Evolutionary conservation across 1,140 invertebrate species (phyloP), one percentile per base, ranked within the genome.

Genomic region (Zaprionus camerounensis): DNA sequence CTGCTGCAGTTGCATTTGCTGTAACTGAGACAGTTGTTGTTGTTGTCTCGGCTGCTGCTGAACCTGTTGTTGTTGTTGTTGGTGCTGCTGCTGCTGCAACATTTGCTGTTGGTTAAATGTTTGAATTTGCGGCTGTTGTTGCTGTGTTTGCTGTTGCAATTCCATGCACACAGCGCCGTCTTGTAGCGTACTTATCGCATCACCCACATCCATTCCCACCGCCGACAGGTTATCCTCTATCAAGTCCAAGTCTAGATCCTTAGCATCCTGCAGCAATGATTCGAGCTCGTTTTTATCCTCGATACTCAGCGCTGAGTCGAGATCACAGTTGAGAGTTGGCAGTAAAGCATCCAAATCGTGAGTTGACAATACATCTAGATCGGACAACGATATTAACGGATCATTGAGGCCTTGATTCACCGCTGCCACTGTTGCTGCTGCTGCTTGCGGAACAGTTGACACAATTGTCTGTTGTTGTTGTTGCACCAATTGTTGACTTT

Each of bases 281-380:
- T 93, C 92, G 44, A 93, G 80, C 59, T 92, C 91, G 58, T 92
- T 91, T 79, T 93, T 94, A 70, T 93, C 81, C 73, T 94, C 94
- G 15, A 95, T 91, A 80, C 94, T 94, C 12, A 94, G 93, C 24
- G 92, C 81, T 55, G 90, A 92, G 71, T 93, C 93, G 34, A 94
- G 92, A 91, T 95, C 94, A 68, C 93, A 94, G 83, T 91, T 93
- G 13, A 95, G 91, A 41, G 94, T 94, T 15, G 95, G 95, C 76
- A 95, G 88, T 83, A 96, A 90, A 75, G 95, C 94, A 71, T 96
- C 95, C 55, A 96, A 93, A 79, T 95, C 95, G 75, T 93, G 93
- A 31, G 93, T 91, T 57, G 94, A 94, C 46, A 94, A 71, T 53
- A 93, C 93, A 61, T 94, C 94, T 36, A 94, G 77, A 64, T 93